Percentiles rank a stretch among this genome's conserved stretches.
phyloP scores from a whole-genome alignment of 2,888 invertebrate genomes.

The Cheilosia urbana region DNA sequence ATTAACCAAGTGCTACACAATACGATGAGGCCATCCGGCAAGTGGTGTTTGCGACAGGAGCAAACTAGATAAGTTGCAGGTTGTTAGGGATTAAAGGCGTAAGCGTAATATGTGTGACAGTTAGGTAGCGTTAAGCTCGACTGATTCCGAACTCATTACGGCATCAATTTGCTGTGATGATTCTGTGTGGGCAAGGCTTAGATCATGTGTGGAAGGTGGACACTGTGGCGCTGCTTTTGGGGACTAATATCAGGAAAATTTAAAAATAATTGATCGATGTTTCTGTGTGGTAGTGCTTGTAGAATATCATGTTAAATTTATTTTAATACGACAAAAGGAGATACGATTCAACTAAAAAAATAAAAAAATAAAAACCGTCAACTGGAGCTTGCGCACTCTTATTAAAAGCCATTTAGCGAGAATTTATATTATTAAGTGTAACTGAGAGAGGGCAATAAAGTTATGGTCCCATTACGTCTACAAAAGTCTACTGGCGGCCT shows the following conservation, averaged over 20 bases:
- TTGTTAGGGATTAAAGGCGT: neutral
- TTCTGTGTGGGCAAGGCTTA: neutral
- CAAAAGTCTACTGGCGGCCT: slow-evolving; percentile 10
- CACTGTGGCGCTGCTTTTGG: neutral
- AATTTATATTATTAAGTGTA: slow-evolving; percentile 37
- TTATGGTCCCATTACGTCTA: slow-evolving; percentile 12
- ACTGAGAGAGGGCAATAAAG: slow-evolving; percentile 20
- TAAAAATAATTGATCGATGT: neutral
- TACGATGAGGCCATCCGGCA: neutral
- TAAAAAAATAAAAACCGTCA: neutral
- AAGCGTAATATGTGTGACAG: neutral
- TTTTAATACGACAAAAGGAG: neutral
- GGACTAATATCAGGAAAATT: neutral
- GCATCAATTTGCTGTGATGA: slow-evolving; percentile 10
- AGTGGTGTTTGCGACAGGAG: neutral
- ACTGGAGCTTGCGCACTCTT: neutral
- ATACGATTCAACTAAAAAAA: neutral
- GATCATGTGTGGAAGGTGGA: neutral
- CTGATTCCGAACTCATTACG: slow-evolving; percentile 39
- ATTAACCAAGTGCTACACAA: slow-evolving; percentile 27
- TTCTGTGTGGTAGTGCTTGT: neutral
- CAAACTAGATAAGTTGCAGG: neutral
- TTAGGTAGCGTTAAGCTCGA: slow-evolving; percentile 8
- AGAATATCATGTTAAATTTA: neutral
- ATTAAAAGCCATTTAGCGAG: neutral